Evolutionary conservation across 2,888 invertebrate genomes (phyloP).

Genomic region (Cantharis flavilabris): DNA sequence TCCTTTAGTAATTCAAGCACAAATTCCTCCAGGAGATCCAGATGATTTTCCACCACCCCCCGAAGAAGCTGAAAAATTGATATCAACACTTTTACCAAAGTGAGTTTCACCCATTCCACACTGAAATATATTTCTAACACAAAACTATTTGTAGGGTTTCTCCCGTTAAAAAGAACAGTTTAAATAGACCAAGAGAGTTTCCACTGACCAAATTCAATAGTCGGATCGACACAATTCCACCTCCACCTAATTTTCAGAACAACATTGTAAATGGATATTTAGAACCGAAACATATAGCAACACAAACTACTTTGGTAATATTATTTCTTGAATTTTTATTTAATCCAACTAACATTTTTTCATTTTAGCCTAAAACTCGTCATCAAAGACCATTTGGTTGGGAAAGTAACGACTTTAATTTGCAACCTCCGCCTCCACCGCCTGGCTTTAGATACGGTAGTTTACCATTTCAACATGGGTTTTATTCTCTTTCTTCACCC

Average conservation of each 20-base stretch:
- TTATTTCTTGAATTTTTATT: background rate
- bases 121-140: background rate
- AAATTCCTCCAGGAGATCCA: slow-evolving; percentile 54
- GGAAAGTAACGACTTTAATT: slow-evolving; percentile 60
- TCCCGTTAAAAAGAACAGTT: slow-evolving; percentile 65
- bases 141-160: slow-evolving; percentile 64
- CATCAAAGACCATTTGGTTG: slow-evolving; percentile 77
- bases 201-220: slow-evolving; percentile 46
- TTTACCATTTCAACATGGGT: slow-evolving; percentile 67
- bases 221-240: slow-evolving; percentile 50
- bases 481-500: slow-evolving; percentile 62
- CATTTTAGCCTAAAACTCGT: slow-evolving; percentile 71
- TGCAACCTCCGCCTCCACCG: slow-evolving; percentile 62
- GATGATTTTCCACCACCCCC: slow-evolving; percentile 73
- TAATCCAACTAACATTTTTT: background rate
- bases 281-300: slow-evolving; percentile 66
- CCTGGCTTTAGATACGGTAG: slow-evolving; percentile 70
- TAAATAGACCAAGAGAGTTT: slow-evolving; percentile 47
- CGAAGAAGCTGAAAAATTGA: slow-evolving; percentile 76
- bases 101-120: slow-evolving; percentile 42
- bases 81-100: slow-evolving; percentile 76
- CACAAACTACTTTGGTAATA: slow-evolving; percentile 78
- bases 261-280: slow-evolving; percentile 28
- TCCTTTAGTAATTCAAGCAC: slow-evolving; percentile 33
- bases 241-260: slow-evolving; percentile 55